These are phyloP conservation scores for Lepisosteus osseus DNA, from an alignment of 2,113 vertebrate genomes.

Conservation along the genomic window DNA sequence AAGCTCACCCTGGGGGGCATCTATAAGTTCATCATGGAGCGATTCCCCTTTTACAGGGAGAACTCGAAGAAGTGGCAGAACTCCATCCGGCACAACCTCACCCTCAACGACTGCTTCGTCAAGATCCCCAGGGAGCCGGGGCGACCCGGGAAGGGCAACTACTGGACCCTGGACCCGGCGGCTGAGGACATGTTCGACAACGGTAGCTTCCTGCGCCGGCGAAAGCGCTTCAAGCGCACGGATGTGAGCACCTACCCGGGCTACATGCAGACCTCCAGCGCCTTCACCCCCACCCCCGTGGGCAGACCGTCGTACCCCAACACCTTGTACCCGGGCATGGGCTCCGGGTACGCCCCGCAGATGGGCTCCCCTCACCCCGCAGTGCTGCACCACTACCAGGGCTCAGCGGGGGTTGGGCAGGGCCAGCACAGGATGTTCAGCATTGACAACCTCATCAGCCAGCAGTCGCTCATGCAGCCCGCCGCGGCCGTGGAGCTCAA, in stretches of 20 bases:
- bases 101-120: conserved; percentile 83
- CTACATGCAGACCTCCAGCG: conserved; percentile 83
- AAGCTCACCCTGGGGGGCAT: conserved; percentile 92
- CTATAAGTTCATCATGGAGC: conserved; percentile 95
- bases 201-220: conserved; percentile 74
- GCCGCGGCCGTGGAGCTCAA: conserved; percentile 60
- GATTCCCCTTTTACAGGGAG: conserved; percentile 94
- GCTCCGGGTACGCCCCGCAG: conserved; percentile 65
- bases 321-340: conserved; percentile 62
- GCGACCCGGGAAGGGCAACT: conserved; percentile 79
- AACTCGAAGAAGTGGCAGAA: conserved; percentile 93
- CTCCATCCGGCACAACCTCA: conserved; percentile 82
- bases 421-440: conserved; percentile 85
- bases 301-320: conserved; percentile 64
- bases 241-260: conserved; percentile 84
- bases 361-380: conserved; percentile 63
- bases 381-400: conserved; percentile 74
- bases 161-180: conserved; percentile 80
- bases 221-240: conserved; percentile 81
- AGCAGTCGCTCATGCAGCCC: conserved; percentile 72
- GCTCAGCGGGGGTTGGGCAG: conserved; percentile 55
- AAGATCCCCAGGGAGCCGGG: conserved; percentile 83
- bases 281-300: conserved; percentile 74
- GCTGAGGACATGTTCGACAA: conserved; percentile 87
- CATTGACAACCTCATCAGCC: conserved; percentile 87